These are phyloP conservation scores for Cynoglossus semilaevis DNA, from an alignment of 2,113 vertebrate species.

Conservation along the genomic window DNA sequence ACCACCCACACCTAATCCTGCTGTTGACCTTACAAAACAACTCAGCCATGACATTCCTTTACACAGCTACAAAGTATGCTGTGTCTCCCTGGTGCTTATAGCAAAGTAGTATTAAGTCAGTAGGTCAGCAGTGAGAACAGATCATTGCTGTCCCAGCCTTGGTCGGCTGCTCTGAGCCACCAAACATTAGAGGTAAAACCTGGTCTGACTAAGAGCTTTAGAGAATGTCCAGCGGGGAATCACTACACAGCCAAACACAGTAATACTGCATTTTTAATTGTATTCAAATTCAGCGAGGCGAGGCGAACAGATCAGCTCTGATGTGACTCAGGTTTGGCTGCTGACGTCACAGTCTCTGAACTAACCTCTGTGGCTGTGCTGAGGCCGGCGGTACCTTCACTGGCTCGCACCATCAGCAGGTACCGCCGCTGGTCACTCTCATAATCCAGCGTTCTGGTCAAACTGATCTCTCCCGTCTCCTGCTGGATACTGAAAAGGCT, in stretches of 20 bases:
- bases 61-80: slow-evolving; percentile 36
- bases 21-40: slow-evolving; percentile 55
- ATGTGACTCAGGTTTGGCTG: neutral
- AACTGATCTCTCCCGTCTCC: slow-evolving; percentile 79
- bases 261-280: slow-evolving; percentile 6
- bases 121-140: slow-evolving; percentile 38
- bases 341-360: slow-evolving; percentile 7
- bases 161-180: slow-evolving; percentile 6
- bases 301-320: slow-evolving; percentile 7
- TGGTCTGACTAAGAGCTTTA: slow-evolving; percentile 2
- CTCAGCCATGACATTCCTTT: slow-evolving; percentile 29
- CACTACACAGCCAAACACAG: neutral
- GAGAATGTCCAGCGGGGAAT: neutral
- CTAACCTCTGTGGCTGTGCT: slow-evolving; percentile 82
- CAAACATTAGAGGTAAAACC: slow-evolving; percentile 5
- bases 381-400: slow-evolving; percentile 75
- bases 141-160: slow-evolving; percentile 19
- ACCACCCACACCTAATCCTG: slow-evolving; percentile 14
- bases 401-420: slow-evolving; percentile 81
- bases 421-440: slow-evolving; percentile 83
- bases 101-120: slow-evolving; percentile 27
- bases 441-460: slow-evolving; percentile 82
- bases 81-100: slow-evolving; percentile 21
- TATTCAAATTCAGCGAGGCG: slow-evolving; percentile 11
- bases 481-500: slow-evolving; percentile 80